These are phyloP conservation scores for Rugalucina vietnamica DNA, from an alignment of 2,888 invertebrate genomes.

Conservation along the genomic window DNA sequence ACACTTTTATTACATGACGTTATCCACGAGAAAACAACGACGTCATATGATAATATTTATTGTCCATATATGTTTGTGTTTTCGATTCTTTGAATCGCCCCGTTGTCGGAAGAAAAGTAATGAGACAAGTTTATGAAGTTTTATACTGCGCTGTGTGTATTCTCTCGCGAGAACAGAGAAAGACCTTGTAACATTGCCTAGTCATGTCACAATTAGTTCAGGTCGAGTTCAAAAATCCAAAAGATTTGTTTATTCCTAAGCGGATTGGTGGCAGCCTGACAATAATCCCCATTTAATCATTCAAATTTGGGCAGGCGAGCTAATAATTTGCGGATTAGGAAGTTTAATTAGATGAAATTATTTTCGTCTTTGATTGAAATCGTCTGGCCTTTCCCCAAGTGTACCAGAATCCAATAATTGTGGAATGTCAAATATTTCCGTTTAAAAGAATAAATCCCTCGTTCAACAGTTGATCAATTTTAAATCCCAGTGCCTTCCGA, in stretches of 20 bases:
- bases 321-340: background rate
- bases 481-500: background rate
- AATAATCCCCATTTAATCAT: background rate
- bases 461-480: background rate
- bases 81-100: no score
- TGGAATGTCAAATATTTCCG: background rate
- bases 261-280: background rate
- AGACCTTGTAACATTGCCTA: no score
- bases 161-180: no score
- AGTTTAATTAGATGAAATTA: background rate
- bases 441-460: background rate
- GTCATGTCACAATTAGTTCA: background rate
- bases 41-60: no score
- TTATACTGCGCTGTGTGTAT: no score
- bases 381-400: background rate
- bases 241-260: background rate
- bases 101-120: no score
- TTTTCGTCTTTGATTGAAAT: background rate
- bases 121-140: no score
- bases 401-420: background rate
- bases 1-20: no score
- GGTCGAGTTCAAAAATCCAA: background rate
- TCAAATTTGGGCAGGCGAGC: background rate
- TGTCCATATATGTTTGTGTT: no score
- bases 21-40: no score